Base-by-base conservation (phyloP, 64 coral and sea anemone species). In the Pocillopora verrucosa region DNA sequence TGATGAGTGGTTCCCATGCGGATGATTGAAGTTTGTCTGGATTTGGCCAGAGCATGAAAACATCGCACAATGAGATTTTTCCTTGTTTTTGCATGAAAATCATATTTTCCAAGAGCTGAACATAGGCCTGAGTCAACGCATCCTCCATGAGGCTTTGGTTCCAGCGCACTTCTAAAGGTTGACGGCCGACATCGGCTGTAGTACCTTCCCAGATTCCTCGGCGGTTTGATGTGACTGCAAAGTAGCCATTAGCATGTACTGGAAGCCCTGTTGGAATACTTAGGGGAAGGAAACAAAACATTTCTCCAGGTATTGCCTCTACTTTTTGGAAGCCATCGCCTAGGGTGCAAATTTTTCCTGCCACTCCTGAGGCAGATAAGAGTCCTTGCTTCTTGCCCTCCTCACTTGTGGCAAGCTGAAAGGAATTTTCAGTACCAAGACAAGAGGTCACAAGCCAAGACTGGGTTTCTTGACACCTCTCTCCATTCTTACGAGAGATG, bases 161-260 rank as follows among this genome's bases (percentile, higher is more conserved):
- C 95, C 95, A 97, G 36, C 65, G 78, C 25, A 90, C 95, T 45
- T 98, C 95, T 35, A 98, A 67, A n/a, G 95, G 95, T 56, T 86
- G 89, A 10, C 65, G 72, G 25, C 74, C 4, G 67, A 1, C 16
- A 72, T 98, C 88, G 58, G 85, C 91, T 1, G 92, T 87, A 15
- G 82, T 89, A 86, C 86, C 56, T 72, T 98, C 90, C 96, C 96
- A 98, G 72, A 98, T 94, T 79, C 90, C 96, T 41, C 92, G 80
- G 14, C 96, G 92, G 89, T 98, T 98, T 51, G 96, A 98, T 0
- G 92, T 92, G 34, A 98, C 89, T 34, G 96, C 92, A 77, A 98
- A 98, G 81, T 94, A 94, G 22, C 96, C 96, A 56, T 98, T 98
- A 11, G 94, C 92, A 14, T 98, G 96, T 4, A 98, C 92, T 24